A percentile compares a stretch with the other conserved stretches of the same genome.
Evolutionary conservation across 2,113 vertebrate genomes (phyloP).

Genomic region (Parus major): DNA sequence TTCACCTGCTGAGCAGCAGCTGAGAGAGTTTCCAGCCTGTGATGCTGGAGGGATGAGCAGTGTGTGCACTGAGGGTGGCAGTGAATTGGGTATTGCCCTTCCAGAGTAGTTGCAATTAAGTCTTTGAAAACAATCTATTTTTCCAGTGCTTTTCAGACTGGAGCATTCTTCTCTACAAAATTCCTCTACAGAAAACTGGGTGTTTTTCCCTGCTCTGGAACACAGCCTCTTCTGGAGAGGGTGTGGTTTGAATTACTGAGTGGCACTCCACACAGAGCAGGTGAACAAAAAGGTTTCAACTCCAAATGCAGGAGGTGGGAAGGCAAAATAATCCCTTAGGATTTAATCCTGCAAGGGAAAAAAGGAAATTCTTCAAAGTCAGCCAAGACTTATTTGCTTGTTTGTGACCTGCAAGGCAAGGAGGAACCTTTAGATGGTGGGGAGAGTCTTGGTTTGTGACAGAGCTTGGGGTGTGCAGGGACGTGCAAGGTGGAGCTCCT

Average conservation of each 20-base stretch:
- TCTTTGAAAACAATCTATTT: neutral
- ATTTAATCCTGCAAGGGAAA: neutral
- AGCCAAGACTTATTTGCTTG: accelerated
- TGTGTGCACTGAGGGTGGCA: neutral
- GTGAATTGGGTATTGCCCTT: neutral
- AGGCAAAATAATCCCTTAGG: neutral
- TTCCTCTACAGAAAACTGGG: neutral
- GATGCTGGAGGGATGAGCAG: neutral
- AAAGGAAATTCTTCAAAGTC: neutral
- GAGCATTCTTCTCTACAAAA: neutral
- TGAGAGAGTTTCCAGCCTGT: neutral
- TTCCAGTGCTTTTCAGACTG: neutral
- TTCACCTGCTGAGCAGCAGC: neutral
- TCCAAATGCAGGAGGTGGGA: neutral
- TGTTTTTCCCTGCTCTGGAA: neutral
- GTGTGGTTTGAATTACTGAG: neutral
- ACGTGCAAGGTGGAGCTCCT: neutral
- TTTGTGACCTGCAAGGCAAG: neutral
- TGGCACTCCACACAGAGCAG: neutral
- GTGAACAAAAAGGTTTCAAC: neutral
- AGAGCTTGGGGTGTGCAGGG: neutral
- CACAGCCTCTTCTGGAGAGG: neutral
- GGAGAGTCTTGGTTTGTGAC: too few relatives aligned
- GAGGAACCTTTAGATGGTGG: neutral
- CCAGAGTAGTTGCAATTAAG: neutral